Conservation (phyloP, 1,140 invertebrate species). For the Drosophila yakuba region DNA sequence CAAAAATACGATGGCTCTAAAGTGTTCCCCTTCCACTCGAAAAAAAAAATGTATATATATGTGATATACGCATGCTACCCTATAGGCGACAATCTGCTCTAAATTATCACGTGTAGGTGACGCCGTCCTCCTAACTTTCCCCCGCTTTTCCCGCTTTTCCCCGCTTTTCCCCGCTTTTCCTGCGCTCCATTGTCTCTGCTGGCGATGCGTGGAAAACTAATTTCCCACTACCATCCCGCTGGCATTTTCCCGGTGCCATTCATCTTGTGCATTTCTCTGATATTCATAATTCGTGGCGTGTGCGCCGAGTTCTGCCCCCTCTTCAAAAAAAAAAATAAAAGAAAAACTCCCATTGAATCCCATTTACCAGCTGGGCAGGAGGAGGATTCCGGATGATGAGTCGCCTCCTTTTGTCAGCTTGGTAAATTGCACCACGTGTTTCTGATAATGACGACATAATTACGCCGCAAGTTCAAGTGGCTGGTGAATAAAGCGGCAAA, state of each 20-base stretch:
- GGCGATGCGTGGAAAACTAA: slow-evolving; percentile 82
- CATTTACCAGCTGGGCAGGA: not conserved
- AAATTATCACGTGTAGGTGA: slow-evolving; percentile 82
- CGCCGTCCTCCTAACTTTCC: not conserved
- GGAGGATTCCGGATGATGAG: not conserved
- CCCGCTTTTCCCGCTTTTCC: slow-evolving; percentile 17
- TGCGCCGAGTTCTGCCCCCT: slow-evolving; percentile 26
- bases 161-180: slow-evolving; percentile 5
- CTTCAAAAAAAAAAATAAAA: too few species aligned
- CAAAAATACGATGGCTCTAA: slow-evolving; percentile 71
- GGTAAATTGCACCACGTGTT: slow-evolving; percentile 82
- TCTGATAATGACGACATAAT: slow-evolving; percentile 82
- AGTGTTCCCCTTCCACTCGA: not conserved
- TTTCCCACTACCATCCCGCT: slow-evolving; percentile 42
- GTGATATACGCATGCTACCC: not conserved
- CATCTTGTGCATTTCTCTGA: slow-evolving; percentile 65
- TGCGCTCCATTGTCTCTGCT: slow-evolving; percentile 76
- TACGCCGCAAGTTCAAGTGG: slow-evolving; percentile 22
- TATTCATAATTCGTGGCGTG: slow-evolving; percentile 82
- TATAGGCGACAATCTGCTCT: slow-evolving; percentile 78
- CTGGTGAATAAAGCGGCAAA: not conserved
- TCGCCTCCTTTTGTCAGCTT: slow-evolving; percentile 57
- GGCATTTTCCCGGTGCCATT: slow-evolving; percentile 68
- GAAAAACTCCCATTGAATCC: too few species aligned
- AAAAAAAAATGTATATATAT: too few species aligned